Evolutionary conservation across 2,888 invertebrate species (phyloP), one percentile per base, ranked within the genome.

Genomic region (Rutpela maculata): DNA sequence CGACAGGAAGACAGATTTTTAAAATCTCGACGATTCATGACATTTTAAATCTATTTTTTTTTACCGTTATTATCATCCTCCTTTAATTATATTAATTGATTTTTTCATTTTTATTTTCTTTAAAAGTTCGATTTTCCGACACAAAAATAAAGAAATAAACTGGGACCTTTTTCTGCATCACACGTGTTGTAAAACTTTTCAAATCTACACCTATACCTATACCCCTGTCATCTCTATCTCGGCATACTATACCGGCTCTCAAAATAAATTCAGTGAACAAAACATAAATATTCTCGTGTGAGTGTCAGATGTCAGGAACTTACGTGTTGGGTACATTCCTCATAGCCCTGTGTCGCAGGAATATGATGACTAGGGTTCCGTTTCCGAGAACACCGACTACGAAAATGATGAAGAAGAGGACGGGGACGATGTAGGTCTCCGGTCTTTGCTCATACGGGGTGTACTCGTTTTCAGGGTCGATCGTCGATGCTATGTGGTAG

Each of bases 281-380:
- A 50, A 50, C n/a, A 50, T n/a, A 50, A n/a, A 50, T 50, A n/a
- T 35, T 35, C n/a, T 50, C n/a, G 6, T 50, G n/a, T 50, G 50
- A 50, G 50, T 50, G 50, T 50, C 50, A 50, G 6, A n/a, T 50
- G 50, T 50, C 50, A 50, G 6, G 50, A 69, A 91, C 91, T 92
- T 89, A 93, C 91, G 95, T 95, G 85, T 97, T 97, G 2, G 97
- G 96, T 0, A 95, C 95, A 88, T 95, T 97, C 79, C 96, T 91
- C 95, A 97, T 95, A 26, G 94, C 93, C 81, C 94, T 92, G 86
- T 97, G 95, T 56, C 94, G 90, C 11, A 95, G 89, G 83, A 97
- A 96, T 0, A 95, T 96, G 55, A 95, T 92, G 57, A 96, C 95
- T 18, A 97, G 90, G 0, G 95, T 95, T 0, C 96, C 95, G 88